Evolutionary conservation across 2,888 invertebrate species (phyloP).

Genomic region (Ormyrus rosae): DNA sequence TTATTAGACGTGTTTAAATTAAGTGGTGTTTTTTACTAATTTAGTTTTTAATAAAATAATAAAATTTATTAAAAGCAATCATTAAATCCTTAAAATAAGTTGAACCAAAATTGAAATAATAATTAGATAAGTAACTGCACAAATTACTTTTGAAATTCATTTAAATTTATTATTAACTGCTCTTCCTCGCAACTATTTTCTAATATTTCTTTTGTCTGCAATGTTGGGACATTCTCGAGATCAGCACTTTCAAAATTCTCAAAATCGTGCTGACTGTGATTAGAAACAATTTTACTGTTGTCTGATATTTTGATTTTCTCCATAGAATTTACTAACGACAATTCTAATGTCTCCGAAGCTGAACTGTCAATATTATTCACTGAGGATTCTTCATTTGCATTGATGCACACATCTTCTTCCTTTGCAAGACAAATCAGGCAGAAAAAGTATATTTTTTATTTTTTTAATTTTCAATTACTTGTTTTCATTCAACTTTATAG

Average conservation of each 20-base stretch:
- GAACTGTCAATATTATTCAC: not conserved
- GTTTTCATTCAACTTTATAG: no score
- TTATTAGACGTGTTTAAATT: no score
- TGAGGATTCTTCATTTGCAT: not conserved
- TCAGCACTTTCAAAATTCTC: constrained; percentile 11
- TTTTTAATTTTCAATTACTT: no score
- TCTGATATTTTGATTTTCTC: constrained; percentile 25
- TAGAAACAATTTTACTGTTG: not conserved
- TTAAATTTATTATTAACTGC: not conserved
- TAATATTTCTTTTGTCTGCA: not conserved
- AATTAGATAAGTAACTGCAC: no score
- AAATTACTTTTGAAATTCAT: constrained; percentile 22
- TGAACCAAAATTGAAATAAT: no score
- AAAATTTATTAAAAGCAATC: no score
- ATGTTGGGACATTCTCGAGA: not conserved
- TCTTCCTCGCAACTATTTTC: constrained; percentile 9
- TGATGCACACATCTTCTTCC: constrained; percentile 21
- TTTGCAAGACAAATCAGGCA: not conserved
- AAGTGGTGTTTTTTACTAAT: no score
- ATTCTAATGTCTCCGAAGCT: constrained; percentile 2
- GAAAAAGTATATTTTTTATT: no score
- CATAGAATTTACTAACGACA: constrained; percentile 22
- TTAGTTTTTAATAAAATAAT: no score
- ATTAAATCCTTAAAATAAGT: no score
- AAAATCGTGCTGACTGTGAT: not conserved